These are phyloP conservation scores for Hoplostethus atlanticus DNA, from an alignment of 2,797 vertebrate genomes.

Conservation along the genomic window DNA sequence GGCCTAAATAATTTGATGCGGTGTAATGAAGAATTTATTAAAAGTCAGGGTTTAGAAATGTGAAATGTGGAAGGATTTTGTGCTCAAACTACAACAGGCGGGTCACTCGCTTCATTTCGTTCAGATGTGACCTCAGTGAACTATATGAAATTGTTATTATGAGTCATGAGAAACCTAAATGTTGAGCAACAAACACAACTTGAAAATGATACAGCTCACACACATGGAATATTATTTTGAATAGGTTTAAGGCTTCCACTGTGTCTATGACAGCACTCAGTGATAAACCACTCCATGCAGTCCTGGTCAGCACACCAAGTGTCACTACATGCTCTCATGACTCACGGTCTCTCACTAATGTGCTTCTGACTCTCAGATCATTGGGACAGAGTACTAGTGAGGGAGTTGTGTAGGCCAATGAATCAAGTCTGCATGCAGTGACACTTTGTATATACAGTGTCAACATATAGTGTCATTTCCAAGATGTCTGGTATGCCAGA, in stretches of 20 bases:
- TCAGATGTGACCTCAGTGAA: neutral
- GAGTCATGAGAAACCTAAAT: constrained; percentile 5
- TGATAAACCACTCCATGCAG: constrained; percentile 19
- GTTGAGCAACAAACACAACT: constrained; percentile 7
- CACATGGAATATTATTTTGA: neutral
- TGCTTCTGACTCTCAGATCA: neutral
- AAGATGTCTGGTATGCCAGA: constrained; percentile 36
- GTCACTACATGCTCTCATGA: neutral
- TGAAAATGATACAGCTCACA: neutral
- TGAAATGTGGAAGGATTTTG: constrained; percentile 12
- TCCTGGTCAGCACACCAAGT: constrained; percentile 3
- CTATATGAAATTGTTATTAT: neutral
- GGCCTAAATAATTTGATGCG: constrained; percentile 48
- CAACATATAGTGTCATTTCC: constrained; percentile 20
- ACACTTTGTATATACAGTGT: neutral
- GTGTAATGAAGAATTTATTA: constrained; percentile 46
- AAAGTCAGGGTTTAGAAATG: constrained; percentile 11
- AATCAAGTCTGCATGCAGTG: neutral
- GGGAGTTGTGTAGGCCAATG: neutral
- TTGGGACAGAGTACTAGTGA: neutral
- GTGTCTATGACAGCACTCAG: neutral
- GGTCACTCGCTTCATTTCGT: neutral
- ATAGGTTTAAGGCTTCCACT: neutral
- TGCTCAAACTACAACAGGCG: neutral
- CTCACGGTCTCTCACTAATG: neutral